A percentile compares a stretch with the other conserved stretches of the same genome.
Evolutionary conservation across 2,888 invertebrate genomes (phyloP).

Genomic region (Lamellibrachia satsuma): DNA sequence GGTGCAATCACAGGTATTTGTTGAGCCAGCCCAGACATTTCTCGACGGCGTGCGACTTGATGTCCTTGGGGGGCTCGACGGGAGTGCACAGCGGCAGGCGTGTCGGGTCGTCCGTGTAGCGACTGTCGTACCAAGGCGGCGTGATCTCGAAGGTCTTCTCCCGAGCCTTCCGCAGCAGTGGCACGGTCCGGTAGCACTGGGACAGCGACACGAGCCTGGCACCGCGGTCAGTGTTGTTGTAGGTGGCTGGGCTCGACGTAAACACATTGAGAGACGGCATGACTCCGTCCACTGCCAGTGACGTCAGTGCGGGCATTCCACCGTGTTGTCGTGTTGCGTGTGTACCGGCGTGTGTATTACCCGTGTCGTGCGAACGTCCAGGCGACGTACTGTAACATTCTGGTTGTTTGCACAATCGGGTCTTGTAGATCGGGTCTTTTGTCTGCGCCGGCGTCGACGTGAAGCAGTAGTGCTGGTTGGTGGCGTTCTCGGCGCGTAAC

Average conservation of each 20-base stretch:
- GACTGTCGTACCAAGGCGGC: conserved; percentile 21
- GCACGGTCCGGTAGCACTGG: not conserved
- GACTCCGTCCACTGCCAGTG: not conserved
- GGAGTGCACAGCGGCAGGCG: not conserved
- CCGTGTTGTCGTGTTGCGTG: not conserved
- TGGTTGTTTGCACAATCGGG: not conserved
- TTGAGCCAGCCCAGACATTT: conserved; percentile 23
- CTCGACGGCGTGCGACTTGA: conserved; percentile 22
- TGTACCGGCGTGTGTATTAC: not conserved
- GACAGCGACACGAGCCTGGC: not conserved
- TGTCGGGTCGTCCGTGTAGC: conserved; percentile 17
- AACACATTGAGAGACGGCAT: not conserved
- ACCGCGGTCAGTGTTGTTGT: not conserved
- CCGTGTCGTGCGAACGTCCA: not conserved
- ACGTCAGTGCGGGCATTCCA: not conserved
- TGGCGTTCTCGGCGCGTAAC: not conserved
- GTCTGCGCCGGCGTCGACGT: not conserved
- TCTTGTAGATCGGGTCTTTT: not conserved
- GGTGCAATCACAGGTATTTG: conserved; percentile 21
- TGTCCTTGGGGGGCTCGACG: conserved; percentile 1
- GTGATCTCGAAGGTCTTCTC: conserved; percentile 24
- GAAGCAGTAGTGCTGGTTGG: not conserved
- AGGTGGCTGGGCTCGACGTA: not conserved
- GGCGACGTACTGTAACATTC: not conserved
- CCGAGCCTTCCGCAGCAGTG: not conserved